These are phyloP conservation scores for Scylla paramamosain DNA, from an alignment of 1,140 invertebrate genomes.

Conservation along the genomic window DNA sequence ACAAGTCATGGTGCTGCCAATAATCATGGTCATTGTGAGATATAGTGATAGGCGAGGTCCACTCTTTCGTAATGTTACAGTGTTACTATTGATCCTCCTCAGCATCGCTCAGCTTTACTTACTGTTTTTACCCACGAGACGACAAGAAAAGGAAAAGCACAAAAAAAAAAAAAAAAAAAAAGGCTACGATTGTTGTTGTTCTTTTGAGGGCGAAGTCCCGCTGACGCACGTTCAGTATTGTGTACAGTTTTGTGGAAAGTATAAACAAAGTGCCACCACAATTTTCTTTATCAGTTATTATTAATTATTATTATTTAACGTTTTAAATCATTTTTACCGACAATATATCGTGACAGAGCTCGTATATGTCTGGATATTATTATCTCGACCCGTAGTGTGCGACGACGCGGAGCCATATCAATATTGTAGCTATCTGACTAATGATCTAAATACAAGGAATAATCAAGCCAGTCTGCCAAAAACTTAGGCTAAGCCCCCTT, in stretches of 20 bases:
- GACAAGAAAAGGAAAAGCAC: conserved; percentile 59
- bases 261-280: conserved; percentile 73
- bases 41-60: conserved; percentile 48
- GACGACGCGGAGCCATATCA: conserved; percentile 73
- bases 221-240: conserved; percentile 69
- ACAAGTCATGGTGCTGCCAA: conserved; percentile 63
- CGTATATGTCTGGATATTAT: conserved; percentile 60
- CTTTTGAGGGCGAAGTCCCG: conserved; percentile 63
- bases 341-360: conserved; percentile 71
- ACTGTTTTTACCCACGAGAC: conserved; percentile 63
- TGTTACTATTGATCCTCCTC: conserved; percentile 37
- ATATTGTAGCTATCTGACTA: conserved; percentile 73
- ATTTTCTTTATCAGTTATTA: conserved; percentile 28
- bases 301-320: not conserved
- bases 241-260: conserved; percentile 70
- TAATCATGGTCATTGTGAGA: conserved; percentile 62
- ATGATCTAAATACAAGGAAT: conserved; percentile 75
- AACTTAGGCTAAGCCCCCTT: conserved; percentile 61
- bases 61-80: conserved; percentile 66
- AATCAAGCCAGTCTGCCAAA: conserved; percentile 76
- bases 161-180: conserved; percentile 63
- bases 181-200: conserved; percentile 62
- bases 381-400: conserved; percentile 53
- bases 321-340: conserved; percentile 55
- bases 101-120: conserved; percentile 74